A percentile compares a stretch with the other conserved stretches of the same genome.
These are phyloP conservation scores for Silurus asotus DNA, from an alignment of 2,113 vertebrate species.

Conservation along the genomic window DNA sequence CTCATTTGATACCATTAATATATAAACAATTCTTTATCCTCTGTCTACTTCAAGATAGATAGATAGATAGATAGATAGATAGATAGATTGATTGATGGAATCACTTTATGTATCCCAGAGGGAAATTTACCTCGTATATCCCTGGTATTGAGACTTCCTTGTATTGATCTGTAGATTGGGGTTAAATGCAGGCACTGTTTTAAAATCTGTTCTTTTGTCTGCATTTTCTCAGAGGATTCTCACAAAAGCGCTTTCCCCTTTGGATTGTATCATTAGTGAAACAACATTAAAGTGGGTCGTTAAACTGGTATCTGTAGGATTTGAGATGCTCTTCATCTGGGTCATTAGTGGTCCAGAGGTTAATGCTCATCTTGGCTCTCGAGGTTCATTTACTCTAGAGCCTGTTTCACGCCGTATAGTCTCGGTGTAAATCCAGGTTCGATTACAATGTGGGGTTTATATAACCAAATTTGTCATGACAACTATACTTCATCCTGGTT, in stretches of 20 bases:
- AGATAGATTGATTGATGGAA: no score
- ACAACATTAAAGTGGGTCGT: not conserved
- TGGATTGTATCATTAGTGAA: not conserved
- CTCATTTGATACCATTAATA: not conserved
- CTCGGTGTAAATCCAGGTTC: not conserved
- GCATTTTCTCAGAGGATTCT: not conserved
- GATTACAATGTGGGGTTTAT: no score
- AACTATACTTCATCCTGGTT: no score
- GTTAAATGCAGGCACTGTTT: not conserved
- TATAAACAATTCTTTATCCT: no score
- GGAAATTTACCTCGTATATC: no score
- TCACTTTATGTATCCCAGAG: no score
- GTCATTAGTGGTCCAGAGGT: not conserved
- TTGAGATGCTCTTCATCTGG: not conserved
- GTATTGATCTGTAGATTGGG: no score
- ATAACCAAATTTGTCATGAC: no score
- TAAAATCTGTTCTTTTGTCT: not conserved
- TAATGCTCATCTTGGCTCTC: not conserved
- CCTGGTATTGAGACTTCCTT: no score
- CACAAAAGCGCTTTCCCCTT: not conserved
- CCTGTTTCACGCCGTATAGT: not conserved
- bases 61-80: no score
- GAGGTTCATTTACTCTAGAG: not conserved
- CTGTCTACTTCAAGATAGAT: no score
- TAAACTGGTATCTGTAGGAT: not conserved